Base-by-base conservation (phyloP, 1,140 invertebrate genomes). In the Monochamus saltuarius region DNA sequence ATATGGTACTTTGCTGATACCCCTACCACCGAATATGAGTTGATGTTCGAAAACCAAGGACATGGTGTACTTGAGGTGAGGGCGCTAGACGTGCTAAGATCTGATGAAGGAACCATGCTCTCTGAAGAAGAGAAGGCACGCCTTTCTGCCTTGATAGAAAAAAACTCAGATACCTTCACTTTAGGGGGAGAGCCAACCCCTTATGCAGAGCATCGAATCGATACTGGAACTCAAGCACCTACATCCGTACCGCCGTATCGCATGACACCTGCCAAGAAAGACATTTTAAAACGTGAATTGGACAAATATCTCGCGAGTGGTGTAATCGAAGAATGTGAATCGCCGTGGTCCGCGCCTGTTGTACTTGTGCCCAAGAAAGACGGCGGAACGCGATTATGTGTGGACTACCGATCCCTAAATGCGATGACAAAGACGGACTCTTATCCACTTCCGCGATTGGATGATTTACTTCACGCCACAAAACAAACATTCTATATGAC, bases 391-490 rank as follows among this genome's bases (percentile, higher is more conserved):
- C 49, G 77, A 7, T 64, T 81, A 17, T 81, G 79, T 59, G 61
- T 83, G 1, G 80, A 83, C 63, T 83, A 75, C 49, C 47, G 79
- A 4, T n/a, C 53, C 13, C 40, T 78, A 4, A 80, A 78, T 58
- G 51, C 68, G 1, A 59, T 73, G 0, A 79, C 77, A 1, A 59
- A 61, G 2, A 56, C 63, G 11, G 75, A 77, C 38, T 39, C 38
- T 3, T 85, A 79, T 68, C 82, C 82, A 0, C 59, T 86, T 6
- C 83, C 82, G 1, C 65, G 74, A 7, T 81, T 85, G 8, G 50
- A 62, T 36, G 56, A 62, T 56, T 69, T 13, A 51, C 50, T 22
- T 62, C 71, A 45, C 75, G 77, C 10, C 67, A 80, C 1, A 22
- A 64, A 10, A 55, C 70, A 1, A 69, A 77, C 22, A 29, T 29